phyloP scores from a whole-genome alignment of 2,113 vertebrate genomes.

The Trogon surrucura region DNA sequence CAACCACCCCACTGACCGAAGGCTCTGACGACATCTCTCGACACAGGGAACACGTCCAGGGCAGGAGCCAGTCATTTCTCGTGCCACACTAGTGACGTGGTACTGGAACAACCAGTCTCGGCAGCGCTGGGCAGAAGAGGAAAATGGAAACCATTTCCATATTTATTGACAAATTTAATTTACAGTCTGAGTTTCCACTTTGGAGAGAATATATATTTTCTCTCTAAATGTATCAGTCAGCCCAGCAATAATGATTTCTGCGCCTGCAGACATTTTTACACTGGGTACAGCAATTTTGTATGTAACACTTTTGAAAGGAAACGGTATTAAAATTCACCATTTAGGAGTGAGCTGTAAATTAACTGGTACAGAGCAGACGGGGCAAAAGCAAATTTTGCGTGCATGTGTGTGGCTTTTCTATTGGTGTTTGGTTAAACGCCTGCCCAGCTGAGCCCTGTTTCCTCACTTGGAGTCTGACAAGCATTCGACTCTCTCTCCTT shows the following conservation, averaged over 20 bases:
- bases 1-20: not conserved
- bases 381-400: not conserved
- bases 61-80: not conserved
- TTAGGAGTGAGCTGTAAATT: conserved; percentile 43
- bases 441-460: not conserved
- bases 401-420: not conserved
- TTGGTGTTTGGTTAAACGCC: accelerated
- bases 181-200: conserved; percentile 24
- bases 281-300: not conserved
- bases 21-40: not conserved
- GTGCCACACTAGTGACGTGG: not conserved
- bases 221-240: conserved; percentile 4
- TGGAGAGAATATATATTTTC: conserved; percentile 22
- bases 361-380: not conserved
- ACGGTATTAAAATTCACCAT: conserved; percentile 23
- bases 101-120: not conserved
- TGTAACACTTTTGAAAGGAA: conserved; percentile 7
- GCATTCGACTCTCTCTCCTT: not conserved
- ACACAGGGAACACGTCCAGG: not conserved
- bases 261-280: conserved; percentile 38
- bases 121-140: not conserved
- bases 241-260: conserved; percentile 16
- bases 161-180: conserved; percentile 70
- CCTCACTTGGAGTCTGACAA: not conserved
- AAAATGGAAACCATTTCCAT: conserved; percentile 52